A percentile compares a stretch with the other conserved stretches of the same genome.
These are phyloP conservation scores for Apamea anceps DNA, from an alignment of 2,888 invertebrate genomes.

Conservation along the genomic window DNA sequence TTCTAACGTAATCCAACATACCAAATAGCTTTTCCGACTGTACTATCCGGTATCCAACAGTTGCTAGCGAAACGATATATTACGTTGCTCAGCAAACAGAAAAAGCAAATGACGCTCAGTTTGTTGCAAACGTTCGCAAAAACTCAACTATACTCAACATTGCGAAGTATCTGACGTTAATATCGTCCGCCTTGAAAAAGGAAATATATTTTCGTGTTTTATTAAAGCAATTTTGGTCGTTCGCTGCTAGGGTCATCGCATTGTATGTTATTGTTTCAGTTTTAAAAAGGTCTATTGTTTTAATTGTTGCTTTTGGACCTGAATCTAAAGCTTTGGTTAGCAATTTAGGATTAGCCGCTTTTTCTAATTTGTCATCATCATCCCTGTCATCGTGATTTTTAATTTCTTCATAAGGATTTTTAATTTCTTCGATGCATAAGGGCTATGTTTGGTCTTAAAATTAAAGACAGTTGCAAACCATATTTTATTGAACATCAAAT, in stretches of 20 bases:
- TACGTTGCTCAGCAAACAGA: slow-evolving; percentile 54
- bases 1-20: neutral
- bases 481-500: no score
- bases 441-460: no score
- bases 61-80: slow-evolving; percentile 51
- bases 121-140: slow-evolving; percentile 55
- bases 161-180: slow-evolving; percentile 70
- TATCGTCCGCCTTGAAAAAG: slow-evolving; percentile 75
- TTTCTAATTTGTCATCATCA: neutral
- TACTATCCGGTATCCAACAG: slow-evolving; percentile 22
- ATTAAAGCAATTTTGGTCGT: slow-evolving; percentile 80
- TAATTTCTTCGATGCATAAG: no score
- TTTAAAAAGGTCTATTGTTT: slow-evolving; percentile 23
- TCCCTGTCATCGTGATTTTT: neutral
- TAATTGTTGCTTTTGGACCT: slow-evolving; percentile 17
- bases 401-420: no score
- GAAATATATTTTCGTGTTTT: slow-evolving; percentile 83
- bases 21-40: slow-evolving; percentile 13
- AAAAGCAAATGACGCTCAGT: slow-evolving; percentile 58
- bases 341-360: neutral
- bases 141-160: slow-evolving; percentile 62
- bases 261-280: slow-evolving; percentile 36
- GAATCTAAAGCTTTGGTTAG: slow-evolving; percentile 19
- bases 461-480: no score
- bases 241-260: slow-evolving; percentile 70